Base-by-base conservation (phyloP, 2,888 invertebrate genomes). In the Nematopogon swammerdamellus region DNA sequence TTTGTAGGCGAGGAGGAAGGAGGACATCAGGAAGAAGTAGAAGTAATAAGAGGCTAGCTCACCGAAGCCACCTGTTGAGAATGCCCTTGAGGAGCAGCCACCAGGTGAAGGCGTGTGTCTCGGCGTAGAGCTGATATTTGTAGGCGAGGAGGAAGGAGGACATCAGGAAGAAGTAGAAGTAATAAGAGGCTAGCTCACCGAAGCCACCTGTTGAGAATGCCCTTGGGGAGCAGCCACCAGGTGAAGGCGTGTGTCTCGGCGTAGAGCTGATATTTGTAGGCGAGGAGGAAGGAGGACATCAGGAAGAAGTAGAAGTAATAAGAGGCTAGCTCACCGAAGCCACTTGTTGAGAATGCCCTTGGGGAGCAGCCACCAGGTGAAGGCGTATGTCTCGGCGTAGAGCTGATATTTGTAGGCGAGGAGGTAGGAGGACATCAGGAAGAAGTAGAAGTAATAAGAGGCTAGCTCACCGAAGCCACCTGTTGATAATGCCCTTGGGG, bases 41-140 rank as follows among this genome's bases (percentile, higher is more conserved):
- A n/a, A n/a, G n/a, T n/a, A n/a, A n/a, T n/a, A n/a, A n/a, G n/a
- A n/a, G n/a, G n/a, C n/a, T n/a, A n/a, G 20, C 49, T 16, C 57
- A 76, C 77, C 77, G 70, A 1, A 76, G 53, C 70, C 73, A 76
- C 50, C 77, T 60, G n/a, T 68, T 55, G 19, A 74, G 47, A 1
- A 76, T 56, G 2, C 72, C 74, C 49, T 68, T 70, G 0, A 73
- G 74, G 53, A 64, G 63, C 6, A 68, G 60, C 46, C 51, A n/a
- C 69, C 68, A 69, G 8, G 54, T 59, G n/a, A 68, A 46, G 1
- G 49, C 42, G 18, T 68, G 59, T 19, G 59, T 67, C 59, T 77
- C 75, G 0, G 63, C 52, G 45, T 67, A 53, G 0, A 73, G 51
- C 56, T 69, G 63, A 48, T 72, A 62, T 56, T 77, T 77, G 57